phyloP scores from a whole-genome alignment of 2,888 invertebrate species.

The Exephanes ischioxanthus region DNA sequence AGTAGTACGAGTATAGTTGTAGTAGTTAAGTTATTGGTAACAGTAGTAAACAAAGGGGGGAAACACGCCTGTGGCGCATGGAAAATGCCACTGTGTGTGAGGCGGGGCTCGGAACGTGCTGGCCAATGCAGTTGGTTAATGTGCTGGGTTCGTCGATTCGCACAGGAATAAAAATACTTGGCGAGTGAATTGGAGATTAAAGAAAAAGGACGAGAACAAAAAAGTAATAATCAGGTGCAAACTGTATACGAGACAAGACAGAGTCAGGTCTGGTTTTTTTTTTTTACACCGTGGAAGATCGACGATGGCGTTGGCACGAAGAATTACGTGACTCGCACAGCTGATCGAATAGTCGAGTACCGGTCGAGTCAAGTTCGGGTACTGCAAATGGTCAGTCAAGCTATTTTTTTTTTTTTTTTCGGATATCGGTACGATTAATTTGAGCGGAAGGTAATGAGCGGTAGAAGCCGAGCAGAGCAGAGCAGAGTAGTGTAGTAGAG shows the following conservation, averaged over 20 bases:
- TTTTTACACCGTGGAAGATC: too few species aligned
- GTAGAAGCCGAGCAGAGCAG: conserved; percentile 27
- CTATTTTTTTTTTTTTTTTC: background rate
- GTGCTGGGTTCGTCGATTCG: too few species aligned
- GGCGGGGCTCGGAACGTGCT: background rate
- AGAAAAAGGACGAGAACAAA: too few species aligned
- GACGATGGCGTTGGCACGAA: too few species aligned
- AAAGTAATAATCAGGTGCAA: too few species aligned
- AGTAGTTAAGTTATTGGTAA: background rate
- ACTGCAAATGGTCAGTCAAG: background rate
- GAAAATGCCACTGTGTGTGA: background rate
- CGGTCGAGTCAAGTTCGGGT: background rate
- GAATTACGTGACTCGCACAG: background rate
- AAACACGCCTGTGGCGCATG: too few species aligned
- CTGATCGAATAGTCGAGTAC: background rate
- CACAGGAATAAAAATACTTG: too few species aligned
- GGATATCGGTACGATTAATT: background rate
- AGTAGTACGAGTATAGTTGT: background rate
- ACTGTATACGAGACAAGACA: too few species aligned
- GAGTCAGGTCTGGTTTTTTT: too few species aligned
- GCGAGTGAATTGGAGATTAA: too few species aligned
- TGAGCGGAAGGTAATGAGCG: background rate
- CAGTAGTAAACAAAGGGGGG: background rate
- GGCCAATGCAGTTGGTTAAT: too few species aligned
- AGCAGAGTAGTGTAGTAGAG: conserved; percentile 21